A percentile compares a stretch with the other conserved stretches of the same genome.
These are phyloP conservation scores for Aegotheles bennettii DNA, from an alignment of 2,113 vertebrate species.

Conservation along the genomic window DNA sequence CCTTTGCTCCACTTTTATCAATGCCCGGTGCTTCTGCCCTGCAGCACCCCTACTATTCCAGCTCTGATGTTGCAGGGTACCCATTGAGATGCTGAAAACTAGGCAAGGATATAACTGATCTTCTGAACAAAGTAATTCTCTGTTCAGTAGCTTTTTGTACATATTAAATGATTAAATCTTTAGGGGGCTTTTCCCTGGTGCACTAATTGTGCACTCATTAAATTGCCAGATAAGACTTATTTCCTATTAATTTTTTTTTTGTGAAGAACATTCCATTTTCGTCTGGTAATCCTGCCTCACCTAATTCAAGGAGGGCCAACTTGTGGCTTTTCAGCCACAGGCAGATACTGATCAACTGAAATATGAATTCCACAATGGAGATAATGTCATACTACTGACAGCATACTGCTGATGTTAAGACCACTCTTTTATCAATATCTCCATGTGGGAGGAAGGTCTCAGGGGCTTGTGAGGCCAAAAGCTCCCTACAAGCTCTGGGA, in stretches of 20 bases:
- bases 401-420: not conserved
- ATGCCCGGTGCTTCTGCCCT: not conserved
- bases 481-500: not conserved
- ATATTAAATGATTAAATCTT: constrained; percentile 71
- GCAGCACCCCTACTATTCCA: not conserved
- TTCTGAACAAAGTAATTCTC: constrained; percentile 32
- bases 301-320: not conserved
- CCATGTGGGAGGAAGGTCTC: not conserved
- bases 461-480: not conserved
- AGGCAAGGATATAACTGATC: constrained; percentile 5
- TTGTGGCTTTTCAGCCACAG: not conserved
- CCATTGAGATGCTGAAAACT: not conserved
- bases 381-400: fast-evolving
- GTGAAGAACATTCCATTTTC: constrained; percentile 15
- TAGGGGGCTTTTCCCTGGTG: constrained; percentile 55
- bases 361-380: not conserved
- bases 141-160: constrained; percentile 55
- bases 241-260: constrained; percentile 45
- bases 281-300: constrained; percentile 21
- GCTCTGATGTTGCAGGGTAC: not conserved
- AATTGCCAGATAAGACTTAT: constrained; percentile 32
- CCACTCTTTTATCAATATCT: not conserved
- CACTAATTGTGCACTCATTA: constrained; percentile 65
- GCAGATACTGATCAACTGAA: not conserved
- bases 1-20: not conserved